Evolutionary conservation across 2,888 invertebrate species (phyloP), one percentile per base, ranked within the genome.

Genomic region (Urechis unicinctus): DNA sequence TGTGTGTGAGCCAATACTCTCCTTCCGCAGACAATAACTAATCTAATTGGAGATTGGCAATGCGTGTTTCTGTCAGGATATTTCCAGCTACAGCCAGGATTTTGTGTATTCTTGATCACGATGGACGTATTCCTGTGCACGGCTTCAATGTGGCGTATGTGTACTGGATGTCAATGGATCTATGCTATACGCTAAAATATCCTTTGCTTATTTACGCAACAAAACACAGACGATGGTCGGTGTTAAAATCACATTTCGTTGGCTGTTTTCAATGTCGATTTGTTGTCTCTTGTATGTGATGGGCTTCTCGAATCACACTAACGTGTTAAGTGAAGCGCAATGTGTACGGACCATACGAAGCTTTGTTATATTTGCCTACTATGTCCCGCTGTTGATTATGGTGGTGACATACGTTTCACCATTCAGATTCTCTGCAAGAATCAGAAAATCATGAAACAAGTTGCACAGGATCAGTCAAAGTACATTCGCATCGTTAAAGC

Each of bases 311-410:
- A 69, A 75, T 51, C 66, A 64, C 44, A 46, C 50, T 1, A 67
- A 65, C 28, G 72, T 75, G 22, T 73, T 65, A 59, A 60, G 69
- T 43, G 51, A 49, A n/a, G 64, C 69, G 5, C 31, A 60, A 13
- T 75, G 75, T 61, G 61, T 67, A 2, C 74, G 73, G 1, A 65
- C 67, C 3, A 58, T 73, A 24, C 63, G 63, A 41, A 65, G 68
- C 31, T 75, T 74, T 59, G 65, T 72, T 28, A 88, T 95, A 68
- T 88, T 94, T 69, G 92, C 93, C 67, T 96, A 97, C 81, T 94
- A 94, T 82, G 91, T 96, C 61, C 96, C 96, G 0, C 82, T 96
- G 63, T 84, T 87, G 45, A 93, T 96, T 64, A 96, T 96, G 95
- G 83, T 94, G 71, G 82, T 92, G 58, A 94, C 94, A 2, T 96